Evolutionary conservation across 1,140 invertebrate species (phyloP).

Genomic region (Ips typographus): DNA sequence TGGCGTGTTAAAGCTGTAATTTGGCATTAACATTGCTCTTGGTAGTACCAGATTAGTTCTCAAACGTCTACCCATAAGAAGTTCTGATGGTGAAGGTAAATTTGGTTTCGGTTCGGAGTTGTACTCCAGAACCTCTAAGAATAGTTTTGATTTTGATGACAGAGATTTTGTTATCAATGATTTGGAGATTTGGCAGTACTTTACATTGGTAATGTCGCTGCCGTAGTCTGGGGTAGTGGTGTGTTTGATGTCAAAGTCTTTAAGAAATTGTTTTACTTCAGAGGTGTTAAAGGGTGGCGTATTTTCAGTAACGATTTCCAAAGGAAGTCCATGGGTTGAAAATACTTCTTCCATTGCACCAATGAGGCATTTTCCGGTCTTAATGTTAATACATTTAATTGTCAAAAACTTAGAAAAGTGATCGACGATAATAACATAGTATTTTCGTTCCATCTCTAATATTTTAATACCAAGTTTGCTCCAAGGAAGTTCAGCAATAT

Average conservation of each 20-base stretch:
- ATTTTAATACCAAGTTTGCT: conserved; percentile 7
- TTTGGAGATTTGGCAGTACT: neutral
- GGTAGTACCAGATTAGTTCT: neutral
- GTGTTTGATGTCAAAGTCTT: conserved; percentile 7
- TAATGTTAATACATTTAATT: conserved; percentile 5
- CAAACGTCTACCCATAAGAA: conserved; percentile 7
- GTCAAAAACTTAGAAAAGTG: conserved; percentile 11
- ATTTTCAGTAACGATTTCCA: conserved; percentile 7
- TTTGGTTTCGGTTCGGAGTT: neutral
- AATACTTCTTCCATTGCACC: neutral
- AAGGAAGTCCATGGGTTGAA: conserved; percentile 6
- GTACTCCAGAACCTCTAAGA: conserved; percentile 10
- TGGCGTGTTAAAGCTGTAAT: neutral
- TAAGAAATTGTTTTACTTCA: neutral
- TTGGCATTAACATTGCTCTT: neutral
- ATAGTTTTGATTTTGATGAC: neutral
- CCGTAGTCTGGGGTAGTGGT: neutral
- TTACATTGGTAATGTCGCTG: neutral
- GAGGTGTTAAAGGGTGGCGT: neutral
- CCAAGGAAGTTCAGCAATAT: conserved; percentile 5
- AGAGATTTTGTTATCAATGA: conserved; percentile 4
- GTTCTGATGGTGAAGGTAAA: neutral
- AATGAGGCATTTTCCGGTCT: neutral
- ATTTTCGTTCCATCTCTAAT: neutral
- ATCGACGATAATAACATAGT: conserved; percentile 8